Percentiles rank a stretch among this genome's conserved stretches.
Conservation (phyloP, 2,797 vertebrate genomes). For the Cichlasoma orientale region DNA sequence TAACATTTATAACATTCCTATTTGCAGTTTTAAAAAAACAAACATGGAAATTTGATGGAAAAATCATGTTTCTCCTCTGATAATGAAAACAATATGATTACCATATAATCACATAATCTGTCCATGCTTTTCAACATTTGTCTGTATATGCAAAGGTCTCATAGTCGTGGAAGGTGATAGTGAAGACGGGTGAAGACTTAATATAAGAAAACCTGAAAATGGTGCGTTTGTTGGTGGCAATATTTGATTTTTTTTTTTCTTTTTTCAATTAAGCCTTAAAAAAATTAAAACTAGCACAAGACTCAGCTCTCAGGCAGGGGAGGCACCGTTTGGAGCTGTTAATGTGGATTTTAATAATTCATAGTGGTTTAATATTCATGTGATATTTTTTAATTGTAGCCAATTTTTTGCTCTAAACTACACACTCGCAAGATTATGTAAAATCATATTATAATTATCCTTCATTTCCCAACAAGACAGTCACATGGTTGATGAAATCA, state of each 20-base stretch:
- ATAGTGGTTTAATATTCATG: neutral
- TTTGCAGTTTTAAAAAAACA: neutral
- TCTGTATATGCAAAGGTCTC: no score
- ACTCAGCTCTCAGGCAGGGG: neutral
- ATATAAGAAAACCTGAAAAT: neutral
- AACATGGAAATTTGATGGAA: neutral
- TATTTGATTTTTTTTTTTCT: neutral
- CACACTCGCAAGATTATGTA: neutral
- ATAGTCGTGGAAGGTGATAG: neutral
- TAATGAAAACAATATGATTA: neutral
- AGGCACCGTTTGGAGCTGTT: neutral
- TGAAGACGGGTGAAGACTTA: neutral
- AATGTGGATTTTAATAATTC: slow-evolving; percentile 10
- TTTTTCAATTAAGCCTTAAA: neutral
- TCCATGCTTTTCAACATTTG: no score
- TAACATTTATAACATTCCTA: neutral
- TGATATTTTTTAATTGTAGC: neutral
- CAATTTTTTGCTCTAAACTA: neutral
- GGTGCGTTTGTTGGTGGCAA: neutral
- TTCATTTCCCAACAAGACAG: slow-evolving; percentile 5
- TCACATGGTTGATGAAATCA: neutral
- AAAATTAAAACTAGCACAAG: neutral
- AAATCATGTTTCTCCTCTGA: neutral
- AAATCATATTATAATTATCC: slow-evolving; percentile 2
- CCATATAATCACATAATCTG: neutral